Base-by-base conservation (phyloP, 2,797 vertebrate genomes). In the Eulemur rubriventer region DNA sequence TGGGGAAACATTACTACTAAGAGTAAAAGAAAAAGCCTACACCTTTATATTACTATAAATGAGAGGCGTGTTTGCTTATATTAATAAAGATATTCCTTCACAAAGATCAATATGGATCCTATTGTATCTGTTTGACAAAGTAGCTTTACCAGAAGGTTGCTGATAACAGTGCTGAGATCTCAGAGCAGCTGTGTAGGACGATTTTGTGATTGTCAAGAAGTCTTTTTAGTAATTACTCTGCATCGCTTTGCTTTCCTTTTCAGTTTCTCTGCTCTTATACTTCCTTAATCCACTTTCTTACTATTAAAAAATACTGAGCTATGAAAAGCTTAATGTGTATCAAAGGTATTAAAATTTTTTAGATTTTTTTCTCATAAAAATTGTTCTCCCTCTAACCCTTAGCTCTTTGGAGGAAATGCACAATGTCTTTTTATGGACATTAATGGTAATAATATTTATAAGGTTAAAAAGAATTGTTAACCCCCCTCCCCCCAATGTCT, bases 21-120 rank as follows among this genome's bases (percentile, higher is more conserved):
- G 65, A 98, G 88, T 96, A 95, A 97, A 98, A 96, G 96, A 89
- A 95, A 98, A 98, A 97, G 67, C 96, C 96, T 89, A 97, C 97
- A 96, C 93, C 89, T 96, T 93, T 86, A 78, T 76, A 88, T 95
- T 91, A 85, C 93, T 94, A 90, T 78, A 95, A 97, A 96, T 97
- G 97, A 92, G 94, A 98, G 95, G 93, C 70, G 67, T 97, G 38
- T 95, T 96, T 98, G 94, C 97, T 97, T 96, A 85, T 94, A 89
- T 97, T 97, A 97, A 97, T 96, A 96, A 95, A 97, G 94, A 92
- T 89, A 96, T 96, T 93, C 69, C 93, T 97, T 96, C 59, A 96
- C 83, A 91, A 91, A 94, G 94, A 97, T 95, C 95, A 93, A 48
- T 96, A 94, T 94, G 78, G 84, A 97, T 97, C 82, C 79, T 84